A percentile compares a stretch with the other conserved stretches of the same genome.
phyloP scores from a whole-genome alignment of 2,797 vertebrate species.

The Gymnodraco acuticeps region DNA sequence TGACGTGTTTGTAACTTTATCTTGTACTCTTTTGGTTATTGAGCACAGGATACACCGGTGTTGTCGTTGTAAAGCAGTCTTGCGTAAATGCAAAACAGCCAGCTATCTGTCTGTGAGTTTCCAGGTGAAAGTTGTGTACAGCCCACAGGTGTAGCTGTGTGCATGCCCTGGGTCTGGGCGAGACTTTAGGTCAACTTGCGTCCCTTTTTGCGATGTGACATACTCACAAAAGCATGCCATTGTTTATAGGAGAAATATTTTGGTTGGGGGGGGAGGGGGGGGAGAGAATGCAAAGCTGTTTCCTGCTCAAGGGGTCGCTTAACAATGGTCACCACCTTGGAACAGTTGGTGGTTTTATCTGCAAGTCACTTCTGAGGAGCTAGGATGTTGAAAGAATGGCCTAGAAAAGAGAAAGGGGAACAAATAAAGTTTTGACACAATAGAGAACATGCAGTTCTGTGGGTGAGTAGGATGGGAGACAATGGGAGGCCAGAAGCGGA shows the following conservation, averaged over 20 bases:
- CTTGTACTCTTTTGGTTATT: not conserved
- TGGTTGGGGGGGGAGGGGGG: slow-evolving; percentile 11
- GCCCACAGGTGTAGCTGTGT: slow-evolving; percentile 13
- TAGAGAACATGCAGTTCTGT: slow-evolving; percentile 53
- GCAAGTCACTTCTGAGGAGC: slow-evolving; percentile 67
- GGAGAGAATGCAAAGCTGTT: slow-evolving; percentile 75
- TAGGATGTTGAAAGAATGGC: slow-evolving; percentile 81
- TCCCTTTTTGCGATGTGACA: slow-evolving; percentile 61
- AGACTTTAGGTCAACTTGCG: slow-evolving; percentile 33
- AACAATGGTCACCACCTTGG: slow-evolving; percentile 77
- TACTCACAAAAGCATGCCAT: slow-evolving; percentile 73
- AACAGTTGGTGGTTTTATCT: slow-evolving; percentile 73
- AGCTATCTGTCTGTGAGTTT: not conserved
- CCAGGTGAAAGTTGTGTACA: not conserved
- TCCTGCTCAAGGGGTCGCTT: slow-evolving; percentile 75
- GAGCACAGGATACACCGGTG: not conserved
- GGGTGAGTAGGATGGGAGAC: slow-evolving; percentile 64
- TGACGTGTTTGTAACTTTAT: not conserved
- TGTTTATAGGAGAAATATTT: slow-evolving; percentile 84
- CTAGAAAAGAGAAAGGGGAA: slow-evolving; percentile 73
- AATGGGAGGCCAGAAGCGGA: slow-evolving; percentile 62
- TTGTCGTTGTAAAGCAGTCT: not conserved
- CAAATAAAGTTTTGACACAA: slow-evolving; percentile 70
- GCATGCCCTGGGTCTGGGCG: slow-evolving; percentile 17
- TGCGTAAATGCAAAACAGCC: slow-evolving; percentile 5